A percentile compares a stretch with the other conserved stretches of the same genome.
Evolutionary conservation across 2,113 vertebrate genomes (phyloP).

Genomic region (Eubucco bourcierii): DNA sequence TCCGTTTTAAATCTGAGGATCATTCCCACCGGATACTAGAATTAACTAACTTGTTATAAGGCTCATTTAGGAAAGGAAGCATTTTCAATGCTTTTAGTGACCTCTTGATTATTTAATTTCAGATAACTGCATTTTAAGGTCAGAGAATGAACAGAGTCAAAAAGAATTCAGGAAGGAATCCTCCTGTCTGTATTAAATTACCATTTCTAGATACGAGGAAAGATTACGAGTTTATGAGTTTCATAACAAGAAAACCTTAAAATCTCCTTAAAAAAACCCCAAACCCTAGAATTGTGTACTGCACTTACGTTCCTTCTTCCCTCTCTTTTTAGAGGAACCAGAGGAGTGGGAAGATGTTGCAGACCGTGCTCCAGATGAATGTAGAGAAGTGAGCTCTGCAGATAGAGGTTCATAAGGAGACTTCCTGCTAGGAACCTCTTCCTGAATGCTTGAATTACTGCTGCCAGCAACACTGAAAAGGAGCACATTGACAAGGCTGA

Average conservation of each 20-base stretch:
- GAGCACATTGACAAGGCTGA: not conserved
- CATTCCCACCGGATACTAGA: not conserved
- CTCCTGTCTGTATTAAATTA: not conserved
- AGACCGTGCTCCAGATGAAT: slow-evolving; percentile 78
- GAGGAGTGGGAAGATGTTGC: slow-evolving; percentile 82
- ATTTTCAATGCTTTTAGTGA: not conserved
- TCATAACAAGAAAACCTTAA: not conserved
- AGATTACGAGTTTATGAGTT: not conserved
- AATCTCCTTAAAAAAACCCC: not conserved
- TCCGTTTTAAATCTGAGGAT: not conserved
- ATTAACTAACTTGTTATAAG: not conserved
- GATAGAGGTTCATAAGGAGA: slow-evolving; percentile 71
- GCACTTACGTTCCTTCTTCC: slow-evolving; percentile 76
- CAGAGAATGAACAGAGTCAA: not conserved
- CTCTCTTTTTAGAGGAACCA: slow-evolving; percentile 81
- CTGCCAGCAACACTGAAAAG: slow-evolving; percentile 59
- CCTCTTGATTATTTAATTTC: not conserved
- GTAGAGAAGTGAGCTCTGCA: slow-evolving; percentile 69
- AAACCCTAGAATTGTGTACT: not conserved
- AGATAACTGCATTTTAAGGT: not conserved
- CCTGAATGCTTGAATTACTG: slow-evolving; percentile 77
- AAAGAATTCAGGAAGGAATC: not conserved
- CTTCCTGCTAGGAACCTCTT: slow-evolving; percentile 77
- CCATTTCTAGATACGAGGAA: not conserved
- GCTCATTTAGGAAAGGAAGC: not conserved